phyloP scores from a whole-genome alignment of 1,140 invertebrate species.

The Lanistes nyassanus region DNA sequence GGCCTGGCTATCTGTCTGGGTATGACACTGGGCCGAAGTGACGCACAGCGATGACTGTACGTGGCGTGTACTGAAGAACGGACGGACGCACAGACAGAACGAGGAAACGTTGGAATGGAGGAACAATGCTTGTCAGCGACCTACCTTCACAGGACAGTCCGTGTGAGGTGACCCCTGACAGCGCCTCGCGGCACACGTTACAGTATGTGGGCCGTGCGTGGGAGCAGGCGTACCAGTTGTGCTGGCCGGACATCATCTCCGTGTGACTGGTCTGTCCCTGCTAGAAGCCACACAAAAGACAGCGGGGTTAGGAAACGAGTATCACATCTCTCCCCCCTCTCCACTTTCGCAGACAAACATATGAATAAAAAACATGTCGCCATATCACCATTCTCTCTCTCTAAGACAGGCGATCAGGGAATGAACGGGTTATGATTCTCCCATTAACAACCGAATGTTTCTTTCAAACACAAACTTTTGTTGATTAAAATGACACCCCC shows the following conservation, averaged over 20 bases:
- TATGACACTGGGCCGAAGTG: no score
- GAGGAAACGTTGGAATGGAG: neutral
- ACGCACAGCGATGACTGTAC: no score
- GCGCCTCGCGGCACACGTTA: slow-evolving; percentile 92
- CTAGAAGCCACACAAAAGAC: slow-evolving; percentile 7
- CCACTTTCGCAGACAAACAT: neutral
- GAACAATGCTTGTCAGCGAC: slow-evolving; percentile 2
- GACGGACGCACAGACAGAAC: neutral
- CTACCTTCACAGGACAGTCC: slow-evolving; percentile 89
- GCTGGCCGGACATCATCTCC: slow-evolving; percentile 79
- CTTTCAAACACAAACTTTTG: no score
- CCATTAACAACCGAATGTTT: no score
- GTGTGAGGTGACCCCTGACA: slow-evolving; percentile 88
- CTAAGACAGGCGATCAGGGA: no score
- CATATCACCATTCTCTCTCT: no score
- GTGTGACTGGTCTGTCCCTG: slow-evolving; percentile 51
- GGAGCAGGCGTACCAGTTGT: slow-evolving; percentile 93
- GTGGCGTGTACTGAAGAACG: neutral
- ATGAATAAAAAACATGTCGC: no score
- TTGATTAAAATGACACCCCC: no score
- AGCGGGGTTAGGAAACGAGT: no score
- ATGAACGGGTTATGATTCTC: no score
- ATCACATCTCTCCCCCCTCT: neutral
- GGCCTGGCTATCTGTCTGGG: no score
- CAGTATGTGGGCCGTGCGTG: slow-evolving; percentile 96